Evolutionary conservation across 2,797 vertebrate species (phyloP), one percentile per base, ranked within the genome.

Genomic region (Lacerta agilis): DNA sequence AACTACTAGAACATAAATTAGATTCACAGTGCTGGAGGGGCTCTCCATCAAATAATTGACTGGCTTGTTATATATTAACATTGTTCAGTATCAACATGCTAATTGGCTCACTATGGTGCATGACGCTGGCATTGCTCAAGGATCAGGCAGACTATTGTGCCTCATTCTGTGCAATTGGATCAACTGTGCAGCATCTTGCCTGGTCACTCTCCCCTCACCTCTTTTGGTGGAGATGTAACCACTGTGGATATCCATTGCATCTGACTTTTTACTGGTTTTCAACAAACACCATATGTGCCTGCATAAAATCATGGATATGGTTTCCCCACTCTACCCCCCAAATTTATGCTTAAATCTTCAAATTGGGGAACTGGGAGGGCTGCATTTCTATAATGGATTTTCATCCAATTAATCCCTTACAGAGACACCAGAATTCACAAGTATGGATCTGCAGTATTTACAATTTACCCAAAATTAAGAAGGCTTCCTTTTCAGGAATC

Each of bases 21-120:
- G 27, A 43, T 87, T 71, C 78, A 87, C 78, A 86, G 33, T 61
- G 33, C 78, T 61, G 5, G 23, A 86, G 67, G 45, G 66, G 13
- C 72, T 87, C 69, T 87, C 17, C 45, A 38, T 87, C 67, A 43
- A 87, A 80, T 25, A 80, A 55, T 15, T 80, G 49, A 80, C 33
- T 80, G 17, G 9, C 9, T 58, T 41, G 17, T 64, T 85, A 43
- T n/a, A 49, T 23, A 49, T 83, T 83, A 55, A 82, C 17, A 83
- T 17, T 9, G 45, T 23, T 72, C 43, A 55, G 9, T n/a, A 72
- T 72, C 67, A 55, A 71, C 67, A 71, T 61, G 27, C 36, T 64
- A 64, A 75, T n/a, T 23, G 27, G 58, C 58, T 43, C 61, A 15
- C 83, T 76, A 38, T 66, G 38, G 45, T 29, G 6, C 20, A 41